A percentile compares a stretch with the other conserved stretches of the same genome.
phyloP scores from a whole-genome alignment of 2,797 vertebrate genomes.

The Acrossocheilus fasciatus region DNA sequence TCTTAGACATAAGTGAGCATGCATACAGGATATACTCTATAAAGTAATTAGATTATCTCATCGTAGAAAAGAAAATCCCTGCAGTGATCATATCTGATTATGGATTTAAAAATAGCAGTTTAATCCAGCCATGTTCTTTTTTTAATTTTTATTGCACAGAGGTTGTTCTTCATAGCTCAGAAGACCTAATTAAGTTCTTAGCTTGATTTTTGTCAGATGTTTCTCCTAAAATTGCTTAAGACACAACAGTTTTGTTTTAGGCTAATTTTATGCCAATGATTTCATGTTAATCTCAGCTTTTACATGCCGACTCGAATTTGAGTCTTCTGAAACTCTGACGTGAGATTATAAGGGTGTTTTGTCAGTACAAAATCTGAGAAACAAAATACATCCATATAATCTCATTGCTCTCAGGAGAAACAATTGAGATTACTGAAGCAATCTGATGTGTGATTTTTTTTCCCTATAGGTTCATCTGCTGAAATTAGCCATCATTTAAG shows the following conservation, averaged over 20 bases:
- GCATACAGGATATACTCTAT: constrained; percentile 11
- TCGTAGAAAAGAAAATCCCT: constrained; percentile 49
- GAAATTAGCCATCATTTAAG: background rate
- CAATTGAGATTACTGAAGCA: background rate
- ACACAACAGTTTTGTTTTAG: background rate
- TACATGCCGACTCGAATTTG: background rate
- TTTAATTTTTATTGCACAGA: background rate
- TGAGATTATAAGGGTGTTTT: background rate
- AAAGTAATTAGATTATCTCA: constrained; percentile 31
- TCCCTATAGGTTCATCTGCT: background rate
- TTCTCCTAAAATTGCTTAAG: background rate
- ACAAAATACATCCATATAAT: background rate
- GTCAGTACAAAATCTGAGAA: background rate
- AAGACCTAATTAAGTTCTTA: background rate
- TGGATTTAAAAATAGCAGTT: constrained; percentile 39
- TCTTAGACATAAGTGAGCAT: constrained; percentile 10
- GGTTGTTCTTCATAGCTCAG: constrained; percentile 1
- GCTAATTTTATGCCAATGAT: background rate
- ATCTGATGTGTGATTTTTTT: background rate
- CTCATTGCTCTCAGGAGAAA: background rate
- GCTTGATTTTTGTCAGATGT: background rate
- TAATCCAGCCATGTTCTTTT: constrained; percentile 36
- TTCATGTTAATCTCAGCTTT: background rate
- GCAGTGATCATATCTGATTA: constrained; percentile 52
- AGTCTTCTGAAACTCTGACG: background rate